Conservation (phyloP, 1,140 invertebrate species). For the Eufriesea mexicana region DNA sequence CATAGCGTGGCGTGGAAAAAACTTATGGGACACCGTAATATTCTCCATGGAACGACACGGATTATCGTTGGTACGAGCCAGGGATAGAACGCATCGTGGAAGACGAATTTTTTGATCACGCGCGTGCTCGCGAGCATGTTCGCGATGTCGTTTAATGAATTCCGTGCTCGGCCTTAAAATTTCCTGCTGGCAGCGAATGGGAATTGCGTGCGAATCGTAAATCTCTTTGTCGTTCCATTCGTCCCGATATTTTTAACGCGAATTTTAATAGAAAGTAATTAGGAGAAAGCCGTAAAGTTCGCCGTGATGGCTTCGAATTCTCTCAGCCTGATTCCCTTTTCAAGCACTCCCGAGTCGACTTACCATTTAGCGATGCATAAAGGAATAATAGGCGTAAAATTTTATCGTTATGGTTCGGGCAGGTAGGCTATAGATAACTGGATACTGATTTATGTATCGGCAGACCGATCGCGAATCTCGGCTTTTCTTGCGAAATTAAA, state of each 20-base stretch:
- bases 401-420: too few relatives aligned
- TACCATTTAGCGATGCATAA: too few relatives aligned
- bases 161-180: constrained; percentile 9
- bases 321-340: neutral
- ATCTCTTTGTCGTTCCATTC: constrained; percentile 5
- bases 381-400: too few relatives aligned
- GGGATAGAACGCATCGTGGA: neutral
- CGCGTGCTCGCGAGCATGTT: neutral
- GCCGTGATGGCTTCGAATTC: neutral
- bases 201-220: constrained; percentile 5
- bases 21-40: too few relatives aligned
- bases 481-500: too few relatives aligned
- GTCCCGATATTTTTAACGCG: neutral
- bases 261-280: constrained; percentile 37
- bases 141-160: constrained; percentile 27
- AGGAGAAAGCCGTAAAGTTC: neutral
- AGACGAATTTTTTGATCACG: neutral
- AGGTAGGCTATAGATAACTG: too few relatives aligned
- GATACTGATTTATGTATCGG: too few relatives aligned
- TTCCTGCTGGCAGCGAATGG: neutral
- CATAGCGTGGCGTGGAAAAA: too few relatives aligned
- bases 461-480: too few relatives aligned
- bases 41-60: neutral
- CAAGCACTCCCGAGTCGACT: too few relatives aligned
- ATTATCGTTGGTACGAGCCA: too few relatives aligned